Percentiles rank a stretch among this genome's conserved stretches.
Evolutionary conservation across 2,113 vertebrate species (phyloP).

Genomic region (Oplegnathus fasciatus): DNA sequence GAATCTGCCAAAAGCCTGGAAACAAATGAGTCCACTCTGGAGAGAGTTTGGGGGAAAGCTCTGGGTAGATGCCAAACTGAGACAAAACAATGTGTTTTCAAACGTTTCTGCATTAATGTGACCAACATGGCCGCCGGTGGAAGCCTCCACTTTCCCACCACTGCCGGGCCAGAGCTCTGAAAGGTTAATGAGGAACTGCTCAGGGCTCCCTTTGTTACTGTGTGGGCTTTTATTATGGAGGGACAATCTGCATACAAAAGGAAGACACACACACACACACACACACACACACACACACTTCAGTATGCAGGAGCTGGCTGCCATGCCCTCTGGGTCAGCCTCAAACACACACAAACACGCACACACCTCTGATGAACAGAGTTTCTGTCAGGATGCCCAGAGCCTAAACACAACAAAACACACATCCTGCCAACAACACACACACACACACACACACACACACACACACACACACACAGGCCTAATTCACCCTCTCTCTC

Average conservation of each 20-base stretch:
- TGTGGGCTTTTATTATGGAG: constrained; percentile 54
- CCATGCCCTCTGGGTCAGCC: constrained; percentile 1
- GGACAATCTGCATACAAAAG: constrained; percentile 73
- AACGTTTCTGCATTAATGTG: too few relatives aligned
- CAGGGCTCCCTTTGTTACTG: constrained; percentile 46
- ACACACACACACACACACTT: neutral
- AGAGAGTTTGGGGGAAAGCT: too few relatives aligned
- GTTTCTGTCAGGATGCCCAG: constrained; percentile 1
- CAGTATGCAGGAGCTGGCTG: constrained; percentile 6
- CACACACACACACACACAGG: neutral
- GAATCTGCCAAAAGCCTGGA: too few relatives aligned
- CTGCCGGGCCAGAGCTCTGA: neutral
- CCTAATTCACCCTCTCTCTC: constrained; percentile 3
- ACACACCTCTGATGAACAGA: neutral
- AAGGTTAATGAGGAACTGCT: constrained; percentile 45
- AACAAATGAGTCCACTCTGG: too few relatives aligned
- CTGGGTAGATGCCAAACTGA: neutral
- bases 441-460: constrained; percentile 7
- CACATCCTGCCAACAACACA: neutral
- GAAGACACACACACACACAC: constrained; percentile 1
- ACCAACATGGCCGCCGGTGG: neutral
- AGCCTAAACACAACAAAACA: neutral
- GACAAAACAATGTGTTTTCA: neutral
- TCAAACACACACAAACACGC: neutral
- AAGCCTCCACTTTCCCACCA: constrained; percentile 40